phyloP scores from a whole-genome alignment of 1,140 invertebrate species.

The Drosophila jambulina region DNA sequence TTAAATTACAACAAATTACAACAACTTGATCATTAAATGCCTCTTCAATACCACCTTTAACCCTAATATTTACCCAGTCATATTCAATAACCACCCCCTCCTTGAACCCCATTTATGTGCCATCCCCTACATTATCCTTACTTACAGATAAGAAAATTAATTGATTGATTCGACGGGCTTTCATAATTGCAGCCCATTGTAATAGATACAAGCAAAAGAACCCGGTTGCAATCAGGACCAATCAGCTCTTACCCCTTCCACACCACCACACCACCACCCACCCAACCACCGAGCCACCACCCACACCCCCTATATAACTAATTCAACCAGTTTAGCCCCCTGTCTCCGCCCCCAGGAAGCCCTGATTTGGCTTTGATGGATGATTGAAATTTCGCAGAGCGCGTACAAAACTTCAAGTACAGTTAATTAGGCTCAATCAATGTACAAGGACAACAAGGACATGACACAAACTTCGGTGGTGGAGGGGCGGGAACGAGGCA shows the following conservation, averaged over 20 bases:
- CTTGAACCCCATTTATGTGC: neutral
- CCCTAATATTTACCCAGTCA: neutral
- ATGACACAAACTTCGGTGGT: conserved; percentile 23
- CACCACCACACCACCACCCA: neutral
- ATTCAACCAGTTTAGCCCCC: conserved; percentile 5
- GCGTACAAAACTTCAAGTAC: conserved; percentile 77
- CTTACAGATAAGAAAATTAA: conserved; percentile 70
- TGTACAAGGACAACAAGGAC: conserved; percentile 49
- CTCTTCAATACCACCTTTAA: neutral
- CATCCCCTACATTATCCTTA: conserved; percentile 17
- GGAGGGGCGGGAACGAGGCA: conserved; percentile 24
- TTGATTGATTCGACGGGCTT: conserved; percentile 66
- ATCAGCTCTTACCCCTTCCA: conserved; percentile 1
- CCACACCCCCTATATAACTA: neutral
- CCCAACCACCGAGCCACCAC: neutral
- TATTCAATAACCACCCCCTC: neutral
- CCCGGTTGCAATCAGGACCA: conserved; percentile 32
- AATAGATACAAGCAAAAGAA: conserved; percentile 44
- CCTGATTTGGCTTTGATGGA: conserved; percentile 72
- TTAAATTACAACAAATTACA: no score
- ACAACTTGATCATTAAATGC: no score
- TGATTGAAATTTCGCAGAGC: conserved; percentile 75
- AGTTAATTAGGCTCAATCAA: conserved; percentile 82
- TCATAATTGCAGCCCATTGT: conserved; percentile 76
- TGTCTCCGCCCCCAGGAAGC: neutral